Evolutionary conservation across 2,888 invertebrate species (phyloP).

Genomic region (Notocelia uddmanniana): DNA sequence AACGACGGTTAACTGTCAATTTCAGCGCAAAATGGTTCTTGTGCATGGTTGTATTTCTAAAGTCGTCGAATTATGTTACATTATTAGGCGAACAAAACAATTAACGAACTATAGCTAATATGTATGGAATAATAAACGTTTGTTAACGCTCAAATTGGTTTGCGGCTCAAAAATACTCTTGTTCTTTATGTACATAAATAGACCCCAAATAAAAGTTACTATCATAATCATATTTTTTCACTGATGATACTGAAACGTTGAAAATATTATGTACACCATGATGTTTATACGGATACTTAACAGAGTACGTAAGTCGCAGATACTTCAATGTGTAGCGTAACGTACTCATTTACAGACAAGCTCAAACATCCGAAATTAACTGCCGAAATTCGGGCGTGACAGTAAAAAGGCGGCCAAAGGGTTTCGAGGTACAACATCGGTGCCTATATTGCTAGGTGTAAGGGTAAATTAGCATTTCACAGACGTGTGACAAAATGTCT

Average conservation of each 20-base stretch:
- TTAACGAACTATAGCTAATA: no score
- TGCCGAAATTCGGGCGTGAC: slow-evolving; percentile 61
- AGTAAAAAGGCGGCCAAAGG: slow-evolving; percentile 72
- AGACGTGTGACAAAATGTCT: slow-evolving; percentile 76
- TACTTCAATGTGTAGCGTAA: slow-evolving; percentile 1
- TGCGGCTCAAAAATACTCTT: no score
- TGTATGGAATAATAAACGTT: no score
- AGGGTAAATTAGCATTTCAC: slow-evolving; percentile 82
- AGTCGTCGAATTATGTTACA: no score
- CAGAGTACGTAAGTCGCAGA: background rate
- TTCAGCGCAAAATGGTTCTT: no score
- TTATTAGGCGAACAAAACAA: no score
- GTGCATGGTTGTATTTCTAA: no score
- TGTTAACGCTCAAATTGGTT: no score
- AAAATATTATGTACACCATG: background rate
- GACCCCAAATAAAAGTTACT: no score
- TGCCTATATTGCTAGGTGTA: slow-evolving; percentile 77
- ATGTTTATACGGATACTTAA: background rate
- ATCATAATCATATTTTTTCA: background rate
- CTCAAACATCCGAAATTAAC: slow-evolving; percentile 68
- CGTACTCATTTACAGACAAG: slow-evolving; percentile 12
- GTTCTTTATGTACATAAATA: no score
- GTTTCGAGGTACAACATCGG: slow-evolving; percentile 56
- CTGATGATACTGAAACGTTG: background rate
- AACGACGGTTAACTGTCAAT: no score